Evolutionary conservation across 2,113 vertebrate species (phyloP).

Genomic region (Labeo rohita): DNA sequence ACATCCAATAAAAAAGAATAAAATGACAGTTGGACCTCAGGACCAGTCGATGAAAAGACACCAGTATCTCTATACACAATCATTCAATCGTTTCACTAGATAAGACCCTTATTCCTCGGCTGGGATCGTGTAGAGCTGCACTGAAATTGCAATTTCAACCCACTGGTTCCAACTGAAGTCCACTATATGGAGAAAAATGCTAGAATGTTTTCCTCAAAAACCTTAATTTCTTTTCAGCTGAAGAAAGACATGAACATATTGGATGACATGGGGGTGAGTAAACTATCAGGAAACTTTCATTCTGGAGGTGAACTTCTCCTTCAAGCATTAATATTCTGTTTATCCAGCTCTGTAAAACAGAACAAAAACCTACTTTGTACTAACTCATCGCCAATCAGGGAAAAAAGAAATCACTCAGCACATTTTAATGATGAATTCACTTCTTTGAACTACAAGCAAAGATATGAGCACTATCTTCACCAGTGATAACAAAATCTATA

Average conservation of each 20-base stretch:
- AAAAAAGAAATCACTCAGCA: background rate
- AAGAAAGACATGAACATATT: too few relatives aligned
- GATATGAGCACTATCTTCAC: background rate
- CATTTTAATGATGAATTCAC: background rate
- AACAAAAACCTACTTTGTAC: background rate
- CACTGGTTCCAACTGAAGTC: too few relatives aligned
- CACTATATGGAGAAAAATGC: too few relatives aligned
- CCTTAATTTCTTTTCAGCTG: too few relatives aligned
- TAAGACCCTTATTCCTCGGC: too few relatives aligned
- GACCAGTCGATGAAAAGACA: background rate
- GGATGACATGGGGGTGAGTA: too few relatives aligned
- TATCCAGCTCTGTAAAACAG: background rate
- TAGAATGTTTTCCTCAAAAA: too few relatives aligned
- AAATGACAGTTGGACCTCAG: background rate
- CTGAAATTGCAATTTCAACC: too few relatives aligned
- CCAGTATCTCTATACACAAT: background rate
- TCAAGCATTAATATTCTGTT: background rate
- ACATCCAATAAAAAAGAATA: background rate
- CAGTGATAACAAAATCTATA: background rate
- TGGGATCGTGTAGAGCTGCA: too few relatives aligned
- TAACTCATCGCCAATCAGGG: background rate
- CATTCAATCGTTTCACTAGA: too few relatives aligned
- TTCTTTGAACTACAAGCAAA: conserved; percentile 13
- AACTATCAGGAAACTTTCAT: too few relatives aligned
- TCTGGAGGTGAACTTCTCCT: too few relatives aligned